Evolutionary conservation across 2,797 vertebrate species (phyloP).

Genomic region (Cercopithecus diana): DNA sequence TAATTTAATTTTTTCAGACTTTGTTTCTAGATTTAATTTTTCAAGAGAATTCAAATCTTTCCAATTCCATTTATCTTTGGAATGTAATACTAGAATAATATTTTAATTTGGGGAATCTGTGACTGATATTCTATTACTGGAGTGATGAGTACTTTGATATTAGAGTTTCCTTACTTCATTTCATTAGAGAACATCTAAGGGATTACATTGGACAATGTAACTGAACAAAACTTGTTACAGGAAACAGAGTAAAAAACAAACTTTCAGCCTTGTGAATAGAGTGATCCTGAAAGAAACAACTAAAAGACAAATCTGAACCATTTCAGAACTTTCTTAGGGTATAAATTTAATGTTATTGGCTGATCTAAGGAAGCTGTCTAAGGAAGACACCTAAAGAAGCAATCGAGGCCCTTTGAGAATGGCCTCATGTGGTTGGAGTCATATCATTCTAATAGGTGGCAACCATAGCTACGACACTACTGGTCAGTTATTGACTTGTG

Average conservation of each 20-base stretch:
- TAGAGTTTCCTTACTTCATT: background rate
- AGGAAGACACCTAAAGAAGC: background rate
- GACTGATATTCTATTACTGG: background rate
- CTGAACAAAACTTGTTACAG: background rate
- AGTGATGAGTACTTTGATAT: background rate
- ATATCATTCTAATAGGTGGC: background rate
- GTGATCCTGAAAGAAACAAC: background rate
- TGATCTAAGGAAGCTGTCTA: background rate
- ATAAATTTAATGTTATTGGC: background rate
- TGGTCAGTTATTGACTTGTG: background rate
- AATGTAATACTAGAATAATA: background rate
- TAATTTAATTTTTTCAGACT: background rate
- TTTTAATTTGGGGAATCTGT: background rate
- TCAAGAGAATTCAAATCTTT: background rate
- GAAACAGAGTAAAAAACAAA: background rate
- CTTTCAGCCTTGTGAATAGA: background rate
- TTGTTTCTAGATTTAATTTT: conserved; percentile 26
- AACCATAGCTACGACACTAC: fast-evolving
- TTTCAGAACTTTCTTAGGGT: background rate
- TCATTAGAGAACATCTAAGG: background rate
- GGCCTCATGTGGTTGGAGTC: background rate
- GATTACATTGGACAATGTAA: background rate
- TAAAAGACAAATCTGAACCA: background rate
- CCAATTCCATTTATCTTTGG: background rate
- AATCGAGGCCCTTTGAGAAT: background rate